phyloP scores from a whole-genome alignment of 1,140 invertebrate genomes.

The Danaus plexippus region DNA sequence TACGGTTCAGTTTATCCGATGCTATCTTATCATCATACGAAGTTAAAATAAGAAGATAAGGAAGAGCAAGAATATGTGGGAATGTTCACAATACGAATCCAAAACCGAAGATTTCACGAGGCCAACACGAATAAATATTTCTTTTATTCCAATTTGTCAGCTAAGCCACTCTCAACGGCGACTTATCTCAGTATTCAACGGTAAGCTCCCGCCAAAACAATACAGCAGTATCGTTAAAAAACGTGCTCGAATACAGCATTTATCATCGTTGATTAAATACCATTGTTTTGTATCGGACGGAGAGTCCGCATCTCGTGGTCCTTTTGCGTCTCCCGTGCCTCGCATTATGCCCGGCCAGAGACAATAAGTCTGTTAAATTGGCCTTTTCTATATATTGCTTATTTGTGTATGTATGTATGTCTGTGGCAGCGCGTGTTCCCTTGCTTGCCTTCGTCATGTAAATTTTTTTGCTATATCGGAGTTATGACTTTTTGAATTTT shows the following conservation, averaged over 20 bases:
- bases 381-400: conserved; percentile 34
- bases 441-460: too few relatives aligned
- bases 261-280: conserved; percentile 72
- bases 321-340: conserved; percentile 55
- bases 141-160: conserved; percentile 72
- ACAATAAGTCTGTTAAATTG: conserved; percentile 72
- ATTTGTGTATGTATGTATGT: conserved; percentile 36
- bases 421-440: too few relatives aligned
- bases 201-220: conserved; percentile 69
- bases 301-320: conserved; percentile 48
- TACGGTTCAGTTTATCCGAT: conserved; percentile 12
- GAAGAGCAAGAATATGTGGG: conserved; percentile 24
- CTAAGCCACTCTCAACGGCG: conserved; percentile 65
- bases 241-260: conserved; percentile 67
- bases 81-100: conserved; percentile 40
- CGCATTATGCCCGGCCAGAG: conserved; percentile 60
- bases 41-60: conserved; percentile 9
- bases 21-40: conserved; percentile 12
- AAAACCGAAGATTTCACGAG: conserved; percentile 39
- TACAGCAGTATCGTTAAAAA: conserved; percentile 69
- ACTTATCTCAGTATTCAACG: conserved; percentile 66
- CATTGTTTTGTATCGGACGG: conserved; percentile 69
- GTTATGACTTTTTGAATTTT: too few relatives aligned
- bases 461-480: too few relatives aligned
- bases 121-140: conserved; percentile 67